phyloP scores from a whole-genome alignment of 2,113 vertebrate species.

The Halcyon malimbica region DNA sequence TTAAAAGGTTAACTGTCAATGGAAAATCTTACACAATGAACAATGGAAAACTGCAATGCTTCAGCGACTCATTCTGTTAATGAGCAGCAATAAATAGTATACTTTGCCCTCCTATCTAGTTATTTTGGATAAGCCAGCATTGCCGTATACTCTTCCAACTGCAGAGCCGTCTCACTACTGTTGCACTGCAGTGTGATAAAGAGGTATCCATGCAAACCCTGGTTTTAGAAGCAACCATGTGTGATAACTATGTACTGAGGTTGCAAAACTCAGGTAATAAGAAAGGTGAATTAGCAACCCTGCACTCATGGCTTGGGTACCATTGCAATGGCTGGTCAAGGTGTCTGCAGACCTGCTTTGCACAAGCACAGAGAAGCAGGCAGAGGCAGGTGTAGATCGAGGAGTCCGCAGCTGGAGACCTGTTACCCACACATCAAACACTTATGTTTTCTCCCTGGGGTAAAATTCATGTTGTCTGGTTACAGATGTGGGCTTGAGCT shows the following conservation, averaged over 20 bases:
- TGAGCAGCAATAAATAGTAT: neutral
- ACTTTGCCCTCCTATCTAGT: neutral
- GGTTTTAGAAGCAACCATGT: neutral
- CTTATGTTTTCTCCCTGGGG: neutral
- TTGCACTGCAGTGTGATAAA: neutral
- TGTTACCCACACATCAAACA: neutral
- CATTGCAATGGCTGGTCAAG: neutral
- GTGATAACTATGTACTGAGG: neutral
- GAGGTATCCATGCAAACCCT: neutral
- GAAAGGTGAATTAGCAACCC: neutral
- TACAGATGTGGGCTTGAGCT: neutral
- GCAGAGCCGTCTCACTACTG: neutral
- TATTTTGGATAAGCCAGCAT: neutral
- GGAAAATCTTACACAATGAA: neutral
- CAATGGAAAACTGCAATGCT: neutral
- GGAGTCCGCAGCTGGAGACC: neutral
- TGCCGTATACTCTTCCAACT: neutral
- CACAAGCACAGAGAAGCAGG: neutral
- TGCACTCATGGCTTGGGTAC: neutral
- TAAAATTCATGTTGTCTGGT: neutral
- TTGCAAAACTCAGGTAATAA: neutral
- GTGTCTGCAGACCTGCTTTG: neutral
- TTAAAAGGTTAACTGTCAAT: neutral
- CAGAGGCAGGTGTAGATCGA: neutral
- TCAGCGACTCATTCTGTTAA: neutral